Evolutionary conservation across 2,888 invertebrate genomes (phyloP), one percentile per base, ranked within the genome.

Genomic region (Pseudococcus viburni): DNA sequence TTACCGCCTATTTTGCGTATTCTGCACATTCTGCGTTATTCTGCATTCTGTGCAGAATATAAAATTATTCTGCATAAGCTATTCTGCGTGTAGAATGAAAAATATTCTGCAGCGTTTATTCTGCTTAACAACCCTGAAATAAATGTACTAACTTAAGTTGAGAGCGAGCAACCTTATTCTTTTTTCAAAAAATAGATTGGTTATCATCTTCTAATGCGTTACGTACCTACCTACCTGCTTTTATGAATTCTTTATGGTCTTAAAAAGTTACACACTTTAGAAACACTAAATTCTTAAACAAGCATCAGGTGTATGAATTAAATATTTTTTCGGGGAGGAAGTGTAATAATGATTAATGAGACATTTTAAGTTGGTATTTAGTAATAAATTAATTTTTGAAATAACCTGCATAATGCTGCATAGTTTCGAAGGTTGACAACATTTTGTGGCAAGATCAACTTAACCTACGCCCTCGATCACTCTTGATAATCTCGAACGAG

Each of bases 311-410:
- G 80, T 33, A 33, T 46, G 11, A 19, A 83, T 46, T 19, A 15
- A 46, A 46, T 83, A 83, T 46, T 46, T 46, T 83, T 83, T 83
- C 22, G 4, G 46, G 80, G 26, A 19, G 22, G 80, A 42, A 42
- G 9, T 83, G 9, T 83, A 83, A 46, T 46, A 19, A 46, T 85
- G 59, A 85, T 55, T 85, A 85, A 85, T 64, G 85, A n/a, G 64
- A 85, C 59, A 19, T 39, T 85, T 64, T 85, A 46, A 85, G 85
- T 59, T 64, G n/a, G 55, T 84, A 39, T 85, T 64, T 64, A 17
- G 42, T 64, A n/a, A 85, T 85, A 64, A 85, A 85, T 64, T 85
- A 59, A 85, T 85, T 85, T 85, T 85, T 19, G 59, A 39, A 85
- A 85, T 48, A 84, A 85, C 33, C 33, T 85, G 22, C 84, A 64